Evolutionary conservation across 2,113 vertebrate genomes (phyloP).

Genomic region (Hippocampus mohnikei): DNA sequence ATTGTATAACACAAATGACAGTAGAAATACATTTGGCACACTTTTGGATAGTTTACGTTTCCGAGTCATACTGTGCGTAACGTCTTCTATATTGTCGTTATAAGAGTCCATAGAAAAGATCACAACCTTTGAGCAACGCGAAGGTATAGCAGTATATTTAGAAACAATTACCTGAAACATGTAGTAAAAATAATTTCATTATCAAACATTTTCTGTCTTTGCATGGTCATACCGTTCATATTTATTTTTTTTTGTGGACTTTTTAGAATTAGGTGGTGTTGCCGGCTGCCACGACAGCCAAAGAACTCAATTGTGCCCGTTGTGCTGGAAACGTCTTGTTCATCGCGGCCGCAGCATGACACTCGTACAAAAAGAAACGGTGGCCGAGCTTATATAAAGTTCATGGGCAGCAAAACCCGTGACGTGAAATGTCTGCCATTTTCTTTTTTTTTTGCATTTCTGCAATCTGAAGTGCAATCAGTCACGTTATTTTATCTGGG

Average conservation of each 20-base stretch:
- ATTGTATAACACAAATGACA: slow-evolving; percentile 91
- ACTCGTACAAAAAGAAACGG: slow-evolving; percentile 13
- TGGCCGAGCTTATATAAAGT: too few species aligned
- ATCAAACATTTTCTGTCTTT: slow-evolving; percentile 73
- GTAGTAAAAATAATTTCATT: slow-evolving; percentile 77
- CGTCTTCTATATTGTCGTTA: slow-evolving; percentile 68
- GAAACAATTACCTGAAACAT: slow-evolving; percentile 80
- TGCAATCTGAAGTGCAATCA: too few species aligned
- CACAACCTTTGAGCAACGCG: slow-evolving; percentile 79
- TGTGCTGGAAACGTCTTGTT: slow-evolving; percentile 27
- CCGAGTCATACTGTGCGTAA: slow-evolving; percentile 70
- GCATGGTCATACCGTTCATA: slow-evolving; percentile 67
- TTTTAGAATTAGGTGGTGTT: slow-evolving; percentile 44
- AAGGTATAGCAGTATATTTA: slow-evolving; percentile 81
- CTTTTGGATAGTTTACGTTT: slow-evolving; percentile 80
- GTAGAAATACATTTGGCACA: slow-evolving; percentile 97
- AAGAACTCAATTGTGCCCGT: slow-evolving; percentile 43
- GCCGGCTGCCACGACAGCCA: slow-evolving; percentile 37
- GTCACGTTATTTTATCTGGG: background rate
- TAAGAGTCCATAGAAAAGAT: slow-evolving; percentile 76
- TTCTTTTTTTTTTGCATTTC: background rate
- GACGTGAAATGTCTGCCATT: slow-evolving; percentile 7
- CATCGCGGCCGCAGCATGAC: slow-evolving; percentile 23
- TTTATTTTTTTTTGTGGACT: slow-evolving; percentile 61
- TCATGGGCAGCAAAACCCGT: slow-evolving; percentile 11